Base-by-base conservation (phyloP, 2,113 vertebrate species). In the Calyptommatus sinebrachiatus region DNA sequence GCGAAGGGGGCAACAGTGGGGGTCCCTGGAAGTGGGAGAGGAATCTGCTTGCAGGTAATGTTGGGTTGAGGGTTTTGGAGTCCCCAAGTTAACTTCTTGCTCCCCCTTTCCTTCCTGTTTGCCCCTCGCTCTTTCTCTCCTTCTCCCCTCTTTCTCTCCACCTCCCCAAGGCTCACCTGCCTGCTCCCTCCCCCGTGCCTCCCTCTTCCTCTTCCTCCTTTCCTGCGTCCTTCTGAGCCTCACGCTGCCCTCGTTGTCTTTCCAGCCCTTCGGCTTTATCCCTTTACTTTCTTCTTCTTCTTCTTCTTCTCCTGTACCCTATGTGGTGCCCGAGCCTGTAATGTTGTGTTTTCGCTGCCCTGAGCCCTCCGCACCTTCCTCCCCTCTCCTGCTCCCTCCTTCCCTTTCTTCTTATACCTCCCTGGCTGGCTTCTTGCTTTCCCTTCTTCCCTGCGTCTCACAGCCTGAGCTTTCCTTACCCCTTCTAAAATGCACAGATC, bases 401-500 rank as follows among this genome's bases (percentile, higher is more conserved):
- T 68, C 48, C 29, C 48, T 50, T 50, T 50, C 48, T 14, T 50
- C 48, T 50, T 50, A 50, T 50, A 50, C 48, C 48, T 9, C 53
- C 53, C 53, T 57, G 53, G 14, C 53, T 57, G 53, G 11, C 70
- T 50, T 50, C 70, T 29, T 28, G 53, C 57, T 14, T 62, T 61
- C 65, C 14, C 71, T 79, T 41, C 77, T 70, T 29, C 77, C 31
- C 62, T 28, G 72, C 79, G 60, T 81, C 71, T 69, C 53, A 16
- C 73, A 81, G 65, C 63, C 79, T 50, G 41, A 26, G 41, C 78
- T 29, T 45, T 66, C 76, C 76, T 60, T 16, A 31, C 28, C 18
- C 65, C 50, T 68, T 46, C 79, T 75, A 60, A 81, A 81, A 81
- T 31, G 79, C 79, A 81, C 79, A 62, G 79, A 81, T 81, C 72